Evolutionary conservation across 2,888 invertebrate species (phyloP).

Genomic region (Choreutis nemorana): DNA sequence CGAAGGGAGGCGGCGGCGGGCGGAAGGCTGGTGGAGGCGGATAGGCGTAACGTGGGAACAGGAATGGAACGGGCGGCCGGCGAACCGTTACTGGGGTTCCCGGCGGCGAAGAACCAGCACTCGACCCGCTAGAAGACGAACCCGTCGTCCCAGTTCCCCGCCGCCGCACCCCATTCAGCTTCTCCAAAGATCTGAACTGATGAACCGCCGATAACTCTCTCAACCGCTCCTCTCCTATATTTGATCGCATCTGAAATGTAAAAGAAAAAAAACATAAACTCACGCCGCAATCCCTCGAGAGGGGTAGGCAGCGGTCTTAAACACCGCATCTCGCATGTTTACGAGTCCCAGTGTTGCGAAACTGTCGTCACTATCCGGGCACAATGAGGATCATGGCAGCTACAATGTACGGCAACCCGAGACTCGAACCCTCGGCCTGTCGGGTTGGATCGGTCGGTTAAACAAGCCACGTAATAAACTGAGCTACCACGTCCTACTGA

Average conservation of each 20-base stretch:
- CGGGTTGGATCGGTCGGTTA: constrained; percentile 11
- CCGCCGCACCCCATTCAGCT: constrained; percentile 64
- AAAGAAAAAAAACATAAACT: too few species aligned
- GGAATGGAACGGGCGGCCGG: constrained; percentile 28
- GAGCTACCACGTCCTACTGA: too few species aligned
- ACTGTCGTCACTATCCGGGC: too few species aligned
- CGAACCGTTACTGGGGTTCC: constrained; percentile 38
- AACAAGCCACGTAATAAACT: constrained; percentile 15
- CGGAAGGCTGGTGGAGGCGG: constrained; percentile 49
- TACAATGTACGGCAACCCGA: too few species aligned
- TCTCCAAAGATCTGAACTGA: constrained; percentile 66
- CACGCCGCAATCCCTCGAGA: too few species aligned
- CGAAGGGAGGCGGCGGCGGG: constrained; percentile 49
- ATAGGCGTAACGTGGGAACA: constrained; percentile 31
- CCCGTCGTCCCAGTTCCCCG: constrained; percentile 28
- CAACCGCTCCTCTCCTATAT: constrained; percentile 70
- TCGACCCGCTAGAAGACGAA: constrained; percentile 54
- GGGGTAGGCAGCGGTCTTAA: too few species aligned
- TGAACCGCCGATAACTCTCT: constrained; percentile 65
- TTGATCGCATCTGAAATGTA: constrained; percentile 64
- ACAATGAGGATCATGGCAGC: too few species aligned
- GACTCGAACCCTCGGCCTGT: too few species aligned
- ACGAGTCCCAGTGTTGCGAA: too few species aligned
- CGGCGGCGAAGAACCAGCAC: constrained; percentile 47
- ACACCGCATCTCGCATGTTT: too few species aligned